Evolutionary conservation across 1,140 invertebrate species (phyloP).

Genomic region (Muscidifurax raptorellus): DNA sequence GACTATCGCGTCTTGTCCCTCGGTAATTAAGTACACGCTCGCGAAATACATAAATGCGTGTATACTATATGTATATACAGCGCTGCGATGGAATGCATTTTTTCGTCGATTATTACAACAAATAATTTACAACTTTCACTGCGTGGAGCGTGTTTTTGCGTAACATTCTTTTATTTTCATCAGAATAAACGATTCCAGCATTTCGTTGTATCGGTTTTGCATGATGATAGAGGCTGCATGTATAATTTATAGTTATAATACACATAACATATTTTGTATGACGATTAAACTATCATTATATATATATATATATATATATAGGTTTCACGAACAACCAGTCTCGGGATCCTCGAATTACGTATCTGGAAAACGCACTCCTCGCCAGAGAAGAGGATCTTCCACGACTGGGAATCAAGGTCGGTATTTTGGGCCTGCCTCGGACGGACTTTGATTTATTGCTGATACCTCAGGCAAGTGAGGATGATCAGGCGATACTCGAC

Average conservation of each 20-base stretch:
- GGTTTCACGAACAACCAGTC: conserved; percentile 36
- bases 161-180: too few species aligned
- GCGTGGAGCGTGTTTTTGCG: too few species aligned
- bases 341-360: conserved; percentile 62
- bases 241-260: too few species aligned
- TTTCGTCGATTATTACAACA: not conserved
- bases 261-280: too few species aligned
- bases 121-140: too few species aligned
- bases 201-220: too few species aligned
- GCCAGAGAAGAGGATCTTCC: conserved; percentile 62
- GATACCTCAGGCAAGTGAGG: conserved; percentile 44
- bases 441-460: conserved; percentile 65
- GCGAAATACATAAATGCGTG: too few species aligned
- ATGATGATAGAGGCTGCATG: too few species aligned
- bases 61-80: not conserved
- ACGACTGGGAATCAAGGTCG: conserved; percentile 64
- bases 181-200: too few species aligned
- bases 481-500: conserved; percentile 19
- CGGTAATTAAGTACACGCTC: conserved; percentile 59
- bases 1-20: conserved; percentile 64
- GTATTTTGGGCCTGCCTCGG: conserved; percentile 66
- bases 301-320: not conserved
- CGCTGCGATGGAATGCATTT: not conserved
- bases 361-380: conserved; percentile 65
- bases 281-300: too few species aligned